These are phyloP conservation scores for Indicator maculatus DNA, from an alignment of 2,113 vertebrate genomes.

Conservation along the genomic window DNA sequence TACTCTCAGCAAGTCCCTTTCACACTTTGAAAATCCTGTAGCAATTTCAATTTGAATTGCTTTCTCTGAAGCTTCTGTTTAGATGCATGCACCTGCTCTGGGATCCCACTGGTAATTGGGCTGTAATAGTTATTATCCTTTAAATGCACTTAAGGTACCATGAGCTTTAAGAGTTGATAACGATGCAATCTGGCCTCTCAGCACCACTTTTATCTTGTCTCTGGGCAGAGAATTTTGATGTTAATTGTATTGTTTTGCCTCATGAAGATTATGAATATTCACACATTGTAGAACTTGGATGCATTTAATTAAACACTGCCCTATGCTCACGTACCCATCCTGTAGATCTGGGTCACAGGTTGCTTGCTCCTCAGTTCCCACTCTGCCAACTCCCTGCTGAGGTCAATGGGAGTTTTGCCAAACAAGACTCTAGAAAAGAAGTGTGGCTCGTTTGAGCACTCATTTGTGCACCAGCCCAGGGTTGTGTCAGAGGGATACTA, in stretches of 20 bases:
- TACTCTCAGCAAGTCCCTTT: slow-evolving; percentile 38
- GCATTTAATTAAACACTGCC: neutral
- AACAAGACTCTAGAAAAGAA: slow-evolving; percentile 11
- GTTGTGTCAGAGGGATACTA: neutral
- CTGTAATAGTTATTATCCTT: slow-evolving; percentile 69
- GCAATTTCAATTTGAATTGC: slow-evolving; percentile 38
- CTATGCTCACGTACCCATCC: neutral
- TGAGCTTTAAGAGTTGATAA: slow-evolving; percentile 33
- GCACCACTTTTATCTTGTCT: neutral
- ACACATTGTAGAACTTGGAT: neutral
- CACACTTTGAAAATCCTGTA: slow-evolving; percentile 50
- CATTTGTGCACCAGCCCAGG: neutral
- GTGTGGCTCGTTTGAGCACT: slow-evolving; percentile 7
- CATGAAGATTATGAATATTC: neutral
- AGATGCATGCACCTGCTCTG: slow-evolving; percentile 62
- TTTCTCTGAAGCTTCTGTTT: slow-evolving; percentile 48
- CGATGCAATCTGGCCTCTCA: slow-evolving; percentile 31
- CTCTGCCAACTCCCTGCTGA: slow-evolving; percentile 4
- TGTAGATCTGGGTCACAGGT: neutral
- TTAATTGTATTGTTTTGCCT: slow-evolving; percentile 10
- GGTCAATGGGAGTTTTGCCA: slow-evolving; percentile 28
- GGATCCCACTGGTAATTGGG: slow-evolving; percentile 48
- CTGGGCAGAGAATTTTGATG: neutral
- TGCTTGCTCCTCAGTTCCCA: neutral
- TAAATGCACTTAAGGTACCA: slow-evolving; percentile 71